A percentile compares a stretch with the other conserved stretches of the same genome.
phyloP scores from a whole-genome alignment of 2,113 vertebrate genomes.

The Casuarius casuarius region DNA sequence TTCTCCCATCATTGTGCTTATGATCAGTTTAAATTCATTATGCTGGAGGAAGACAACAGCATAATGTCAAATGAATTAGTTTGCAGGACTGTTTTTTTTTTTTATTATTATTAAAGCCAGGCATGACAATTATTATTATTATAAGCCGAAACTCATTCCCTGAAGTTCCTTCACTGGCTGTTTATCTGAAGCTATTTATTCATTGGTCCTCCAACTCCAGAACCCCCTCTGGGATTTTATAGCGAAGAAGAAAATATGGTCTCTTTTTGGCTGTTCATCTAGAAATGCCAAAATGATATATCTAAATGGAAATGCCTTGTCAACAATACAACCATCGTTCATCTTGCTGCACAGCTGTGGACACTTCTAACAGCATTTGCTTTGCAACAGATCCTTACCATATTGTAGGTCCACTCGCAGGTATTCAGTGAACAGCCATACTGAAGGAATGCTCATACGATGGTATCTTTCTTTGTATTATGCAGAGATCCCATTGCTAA shows the following conservation, averaged over 20 bases:
- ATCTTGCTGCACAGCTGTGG: background rate
- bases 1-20: background rate
- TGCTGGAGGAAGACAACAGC: background rate
- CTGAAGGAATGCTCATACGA: background rate
- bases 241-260: background rate
- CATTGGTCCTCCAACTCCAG: background rate
- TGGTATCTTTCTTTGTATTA: background rate
- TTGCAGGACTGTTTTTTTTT: background rate
- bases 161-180: background rate
- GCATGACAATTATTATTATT: background rate
- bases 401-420: background rate
- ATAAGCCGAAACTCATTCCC: background rate
- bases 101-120: background rate
- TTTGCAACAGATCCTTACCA: background rate
- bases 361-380: background rate
- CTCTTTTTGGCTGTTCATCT: background rate
- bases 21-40: background rate
- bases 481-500: background rate
- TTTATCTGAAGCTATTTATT: background rate
- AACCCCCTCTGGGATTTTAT: rapidly evolving
- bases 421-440: background rate
- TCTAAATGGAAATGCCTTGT: background rate
- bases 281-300: background rate
- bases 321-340: background rate
- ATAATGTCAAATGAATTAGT: rapidly evolving